Evolutionary conservation across 2,888 invertebrate species (phyloP), one percentile per base, ranked within the genome.

Genomic region (Dioctria linearis): DNA sequence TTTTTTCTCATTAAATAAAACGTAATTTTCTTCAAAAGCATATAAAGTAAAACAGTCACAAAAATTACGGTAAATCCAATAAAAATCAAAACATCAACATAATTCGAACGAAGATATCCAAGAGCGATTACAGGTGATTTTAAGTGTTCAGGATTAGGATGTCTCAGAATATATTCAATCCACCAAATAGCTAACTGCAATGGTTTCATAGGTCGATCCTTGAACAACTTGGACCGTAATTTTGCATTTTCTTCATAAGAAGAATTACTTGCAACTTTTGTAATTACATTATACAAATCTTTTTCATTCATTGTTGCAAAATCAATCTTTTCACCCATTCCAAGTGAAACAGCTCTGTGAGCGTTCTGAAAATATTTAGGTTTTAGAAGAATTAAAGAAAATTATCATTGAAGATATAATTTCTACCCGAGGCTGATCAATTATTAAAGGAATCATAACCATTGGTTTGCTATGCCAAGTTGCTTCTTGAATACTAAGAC

Each of bases 91-190:
- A 82, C 61, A 25, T 80, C 13, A 57, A 91, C 88, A 83, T 91
- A 86, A 25, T 88, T 85, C 63, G 89, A 88, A 81, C 88, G 86
- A 82, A 90, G 89, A 66, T 87, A 85, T 0, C 90, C 89, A 87
- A 90, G 86, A 71, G 88, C 87, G 4, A 88, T 83, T 86, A 69
- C 88, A 5, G 88, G 87, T 3, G 91, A 86, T 57, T 79, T 79
- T 5, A 91, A 86, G 86, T 92, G 90, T 3, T 87, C 88, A 0
- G 91, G 91, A 0, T 91, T 91, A 4, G 87, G 86, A 42, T 91
- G 90, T n/a, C 89, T 86, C 0, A 91, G 90, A 0, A 91, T 90
- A 84, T 92, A 90, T 84, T 93, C 92, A 25, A 91, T 89, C 93
- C 92, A 93, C 86, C 91, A 91, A 2, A 91, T 87, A 6, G 93